These are phyloP conservation scores for Phenganax marumi DNA, from an alignment of 92 coral and sea anemone species.

Conservation along the genomic window DNA sequence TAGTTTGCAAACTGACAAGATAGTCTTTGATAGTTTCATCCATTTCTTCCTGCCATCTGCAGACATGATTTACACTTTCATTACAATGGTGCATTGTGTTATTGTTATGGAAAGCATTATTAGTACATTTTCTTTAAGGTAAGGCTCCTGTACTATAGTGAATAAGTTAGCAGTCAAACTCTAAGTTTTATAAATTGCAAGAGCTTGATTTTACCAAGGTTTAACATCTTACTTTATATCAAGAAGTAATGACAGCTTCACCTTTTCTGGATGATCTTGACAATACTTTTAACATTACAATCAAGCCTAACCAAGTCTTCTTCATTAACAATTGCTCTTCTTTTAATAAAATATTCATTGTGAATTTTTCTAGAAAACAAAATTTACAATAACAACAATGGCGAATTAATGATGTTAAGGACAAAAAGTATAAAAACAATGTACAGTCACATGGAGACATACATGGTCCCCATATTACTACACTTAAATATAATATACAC, in stretches of 20 bases:
- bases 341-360: constrained; percentile 60
- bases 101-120: not conserved
- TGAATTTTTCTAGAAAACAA: constrained; percentile 53
- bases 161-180: not conserved
- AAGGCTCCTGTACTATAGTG: not conserved
- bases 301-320: constrained; percentile 41
- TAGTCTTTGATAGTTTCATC: constrained; percentile 77
- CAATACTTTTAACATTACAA: constrained; percentile 54
- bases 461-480: too few species aligned
- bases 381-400: not conserved
- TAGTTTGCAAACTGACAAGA: constrained; percentile 52
- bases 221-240: not conserved
- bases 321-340: constrained; percentile 48
- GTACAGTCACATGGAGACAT: too few species aligned
- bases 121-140: not conserved
- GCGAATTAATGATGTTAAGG: not conserved
- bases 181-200: too few species aligned
- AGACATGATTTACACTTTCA: not conserved
- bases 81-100: not conserved
- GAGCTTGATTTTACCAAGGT: too few species aligned
- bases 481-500: too few species aligned
- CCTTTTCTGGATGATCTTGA: constrained; percentile 71
- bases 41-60: constrained; percentile 77
- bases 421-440: too few species aligned
- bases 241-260: not conserved